phyloP scores from a whole-genome alignment of 2,113 vertebrate genomes.

The Cebidichthys violaceus region DNA sequence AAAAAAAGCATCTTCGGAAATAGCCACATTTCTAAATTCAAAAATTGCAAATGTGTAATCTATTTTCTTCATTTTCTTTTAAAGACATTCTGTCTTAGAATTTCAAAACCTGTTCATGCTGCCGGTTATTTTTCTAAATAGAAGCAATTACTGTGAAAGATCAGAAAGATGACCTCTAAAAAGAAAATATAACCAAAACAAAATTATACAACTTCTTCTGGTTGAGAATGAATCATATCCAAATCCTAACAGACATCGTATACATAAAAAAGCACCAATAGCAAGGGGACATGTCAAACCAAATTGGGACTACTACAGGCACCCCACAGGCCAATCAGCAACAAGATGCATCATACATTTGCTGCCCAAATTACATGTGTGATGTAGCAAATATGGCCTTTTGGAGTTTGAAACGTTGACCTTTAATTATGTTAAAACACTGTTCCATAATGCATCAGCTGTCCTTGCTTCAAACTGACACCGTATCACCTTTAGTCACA shows the following conservation, averaged over 20 bases:
- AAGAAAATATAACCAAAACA: background rate
- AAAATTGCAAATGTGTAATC: background rate
- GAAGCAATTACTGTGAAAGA: background rate
- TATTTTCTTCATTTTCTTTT: background rate
- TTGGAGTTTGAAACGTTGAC: constrained; percentile 17
- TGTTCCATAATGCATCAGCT: background rate
- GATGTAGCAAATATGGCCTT: constrained; percentile 7
- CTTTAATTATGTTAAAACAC: constrained; percentile 17
- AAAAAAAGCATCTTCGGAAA: background rate
- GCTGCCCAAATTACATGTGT: constrained; percentile 2
- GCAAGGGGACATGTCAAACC: constrained; percentile 7
- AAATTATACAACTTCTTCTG: background rate
- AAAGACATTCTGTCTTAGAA: background rate
- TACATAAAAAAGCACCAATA: background rate
- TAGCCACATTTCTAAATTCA: background rate
- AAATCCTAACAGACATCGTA: background rate
- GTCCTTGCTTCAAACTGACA: background rate
- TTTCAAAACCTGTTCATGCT: constrained; percentile 10
- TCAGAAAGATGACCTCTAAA: background rate
- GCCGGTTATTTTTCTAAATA: background rate
- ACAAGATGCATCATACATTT: constrained; percentile 20
- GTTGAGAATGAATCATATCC: background rate
- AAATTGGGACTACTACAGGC: constrained; percentile 8
- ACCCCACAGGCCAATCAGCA: background rate
- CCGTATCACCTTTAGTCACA: background rate